phyloP scores from a whole-genome alignment of 1,140 invertebrate species.

The Calycopis cecrops region DNA sequence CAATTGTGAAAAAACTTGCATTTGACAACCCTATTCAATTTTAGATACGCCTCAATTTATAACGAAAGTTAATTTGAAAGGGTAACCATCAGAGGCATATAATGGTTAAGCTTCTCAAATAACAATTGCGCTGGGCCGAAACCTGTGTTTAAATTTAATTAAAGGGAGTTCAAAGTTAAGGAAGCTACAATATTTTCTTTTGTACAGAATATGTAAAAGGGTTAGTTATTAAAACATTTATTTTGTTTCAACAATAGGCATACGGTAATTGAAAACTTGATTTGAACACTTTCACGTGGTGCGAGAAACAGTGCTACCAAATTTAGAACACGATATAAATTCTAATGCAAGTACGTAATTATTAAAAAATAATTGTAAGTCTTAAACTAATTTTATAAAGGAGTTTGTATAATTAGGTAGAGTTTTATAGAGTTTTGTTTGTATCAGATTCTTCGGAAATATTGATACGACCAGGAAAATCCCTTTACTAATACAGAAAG shows the following conservation, averaged over 20 bases:
- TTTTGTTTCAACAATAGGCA: background rate
- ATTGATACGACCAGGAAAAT: too few relatives aligned
- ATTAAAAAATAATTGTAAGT: too few relatives aligned
- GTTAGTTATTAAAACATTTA: constrained; percentile 10
- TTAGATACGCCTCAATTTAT: constrained; percentile 25
- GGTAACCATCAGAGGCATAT: constrained; percentile 29
- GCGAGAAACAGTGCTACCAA: too few relatives aligned
- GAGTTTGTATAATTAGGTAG: too few relatives aligned
- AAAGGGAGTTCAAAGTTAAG: constrained; percentile 30
- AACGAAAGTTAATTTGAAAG: constrained; percentile 35
- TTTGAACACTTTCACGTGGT: too few relatives aligned
- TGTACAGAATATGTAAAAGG: constrained; percentile 6
- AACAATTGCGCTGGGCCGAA: constrained; percentile 30
- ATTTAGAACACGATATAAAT: too few relatives aligned
- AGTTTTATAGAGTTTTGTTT: too few relatives aligned
- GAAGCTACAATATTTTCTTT: constrained; percentile 34
- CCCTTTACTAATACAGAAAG: too few relatives aligned
- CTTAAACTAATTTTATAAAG: too few relatives aligned
- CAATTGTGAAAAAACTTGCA: background rate
- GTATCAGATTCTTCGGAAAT: too few relatives aligned
- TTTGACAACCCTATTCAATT: constrained; percentile 14
- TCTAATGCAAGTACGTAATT: too few relatives aligned
- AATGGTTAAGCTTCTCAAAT: constrained; percentile 30
- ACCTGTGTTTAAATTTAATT: constrained; percentile 41
- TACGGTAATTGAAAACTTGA: constrained; percentile 1